phyloP scores from a whole-genome alignment of 2,888 invertebrate genomes.

The Drosophila fungiperda region DNA sequence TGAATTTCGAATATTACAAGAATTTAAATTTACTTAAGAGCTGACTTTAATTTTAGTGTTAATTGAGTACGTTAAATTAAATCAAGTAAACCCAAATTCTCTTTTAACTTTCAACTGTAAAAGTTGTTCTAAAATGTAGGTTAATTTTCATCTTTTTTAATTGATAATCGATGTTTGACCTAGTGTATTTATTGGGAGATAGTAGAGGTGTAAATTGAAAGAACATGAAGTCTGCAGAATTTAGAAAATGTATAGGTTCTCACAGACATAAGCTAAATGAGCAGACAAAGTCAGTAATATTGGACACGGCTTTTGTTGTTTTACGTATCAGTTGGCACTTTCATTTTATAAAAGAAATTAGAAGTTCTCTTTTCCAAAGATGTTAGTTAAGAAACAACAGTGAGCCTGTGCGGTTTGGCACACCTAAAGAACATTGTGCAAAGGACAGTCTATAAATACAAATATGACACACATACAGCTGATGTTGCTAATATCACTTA shows the following conservation, averaged over 20 bases:
- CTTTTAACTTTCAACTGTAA: not conserved
- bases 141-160: not conserved
- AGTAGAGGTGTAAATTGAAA: constrained; percentile 64
- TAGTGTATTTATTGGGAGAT: constrained; percentile 16
- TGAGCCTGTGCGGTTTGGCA: constrained; percentile 31
- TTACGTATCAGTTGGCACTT: constrained; percentile 50
- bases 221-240: constrained; percentile 53
- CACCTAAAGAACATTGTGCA: not conserved
- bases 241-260: constrained; percentile 34
- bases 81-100: not conserved
- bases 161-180: constrained; percentile 1
- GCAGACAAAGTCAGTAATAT: constrained; percentile 48
- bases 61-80: not conserved
- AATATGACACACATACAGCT: constrained; percentile 20
- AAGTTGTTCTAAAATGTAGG: not conserved
- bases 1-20: not conserved
- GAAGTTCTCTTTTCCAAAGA: constrained; percentile 13
- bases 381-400: constrained; percentile 32
- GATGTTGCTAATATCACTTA: constrained; percentile 1
- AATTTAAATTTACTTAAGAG: not conserved
- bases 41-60: not conserved
- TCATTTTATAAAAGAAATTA: constrained; percentile 62
- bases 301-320: constrained; percentile 1
- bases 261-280: constrained; percentile 29
- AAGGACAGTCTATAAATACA: constrained; percentile 6